Conservation (phyloP, 2,113 vertebrate species). For the Tragelaphus strepsiceros region DNA sequence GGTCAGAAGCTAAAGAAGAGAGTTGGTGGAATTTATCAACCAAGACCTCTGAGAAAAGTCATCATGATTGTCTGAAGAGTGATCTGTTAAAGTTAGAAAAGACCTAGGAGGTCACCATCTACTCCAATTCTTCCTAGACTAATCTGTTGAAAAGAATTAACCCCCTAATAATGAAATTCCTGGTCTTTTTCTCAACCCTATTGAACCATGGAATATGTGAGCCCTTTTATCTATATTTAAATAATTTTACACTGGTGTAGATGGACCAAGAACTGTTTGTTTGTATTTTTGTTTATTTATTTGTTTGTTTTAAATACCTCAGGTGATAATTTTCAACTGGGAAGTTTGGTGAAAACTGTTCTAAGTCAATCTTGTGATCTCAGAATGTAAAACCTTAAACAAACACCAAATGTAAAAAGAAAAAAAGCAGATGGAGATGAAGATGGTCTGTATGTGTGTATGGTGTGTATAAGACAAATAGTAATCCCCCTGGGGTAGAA, state of each 20-base stretch:
- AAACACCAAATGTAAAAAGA: not conserved
- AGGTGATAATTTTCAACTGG: not conserved
- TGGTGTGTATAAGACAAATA: not conserved
- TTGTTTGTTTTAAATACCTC: not conserved
- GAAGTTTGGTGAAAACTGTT: not conserved
- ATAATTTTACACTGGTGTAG: not conserved
- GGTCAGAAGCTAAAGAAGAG: not conserved
- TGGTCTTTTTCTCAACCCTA: not conserved
- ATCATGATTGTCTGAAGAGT: not conserved
- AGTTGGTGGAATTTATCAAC: not conserved
- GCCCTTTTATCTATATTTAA: not conserved
- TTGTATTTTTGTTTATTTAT: not conserved
- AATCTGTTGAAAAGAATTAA: not conserved
- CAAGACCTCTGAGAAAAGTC: not conserved
- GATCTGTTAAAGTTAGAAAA: not conserved
- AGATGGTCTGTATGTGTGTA: not conserved
- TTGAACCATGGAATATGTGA: not conserved
- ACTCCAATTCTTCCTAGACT: not conserved
- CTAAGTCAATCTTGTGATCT: not conserved
- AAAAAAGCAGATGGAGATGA: not conserved
- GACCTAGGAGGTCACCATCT: not conserved
- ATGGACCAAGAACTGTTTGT: not conserved
- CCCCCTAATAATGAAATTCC: not conserved
- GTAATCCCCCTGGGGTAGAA: not conserved
- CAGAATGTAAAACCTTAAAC: constrained; percentile 3